Percentiles rank a stretch among this genome's conserved stretches.
These are phyloP conservation scores for Hololepta plana DNA, from an alignment of 2,888 invertebrate genomes.

Conservation along the genomic window DNA sequence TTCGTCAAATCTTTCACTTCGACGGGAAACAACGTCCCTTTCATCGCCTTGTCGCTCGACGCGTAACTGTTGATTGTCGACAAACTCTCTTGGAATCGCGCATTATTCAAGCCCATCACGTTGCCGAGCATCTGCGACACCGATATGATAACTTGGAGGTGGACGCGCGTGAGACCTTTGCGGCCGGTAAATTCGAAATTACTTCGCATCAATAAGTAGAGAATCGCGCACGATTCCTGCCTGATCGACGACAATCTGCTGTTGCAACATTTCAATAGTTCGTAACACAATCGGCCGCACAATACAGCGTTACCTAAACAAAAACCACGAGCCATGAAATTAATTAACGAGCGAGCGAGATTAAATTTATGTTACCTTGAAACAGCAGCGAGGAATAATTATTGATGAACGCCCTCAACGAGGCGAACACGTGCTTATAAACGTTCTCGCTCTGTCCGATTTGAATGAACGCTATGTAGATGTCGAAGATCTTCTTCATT, in stretches of 20 bases:
- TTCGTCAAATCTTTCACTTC: slow-evolving; percentile 90
- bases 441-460: slow-evolving; percentile 81
- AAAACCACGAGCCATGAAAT: no score
- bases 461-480: slow-evolving; percentile 74
- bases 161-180: slow-evolving; percentile 73
- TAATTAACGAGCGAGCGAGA: not conserved
- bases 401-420: slow-evolving; percentile 79
- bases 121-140: slow-evolving; percentile 87
- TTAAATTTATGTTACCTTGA: slow-evolving; percentile 41
- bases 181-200: slow-evolving; percentile 81
- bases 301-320: slow-evolving; percentile 54
- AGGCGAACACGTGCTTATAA: slow-evolving; percentile 82
- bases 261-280: slow-evolving; percentile 68
- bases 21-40: slow-evolving; percentile 71
- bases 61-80: slow-evolving; percentile 88
- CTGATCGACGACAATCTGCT: slow-evolving; percentile 69
- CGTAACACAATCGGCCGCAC: slow-evolving; percentile 66
- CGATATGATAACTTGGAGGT: slow-evolving; percentile 87
- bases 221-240: slow-evolving; percentile 79
- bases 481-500: slow-evolving; percentile 65
- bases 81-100: slow-evolving; percentile 86
- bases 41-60: slow-evolving; percentile 84
- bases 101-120: slow-evolving; percentile 77
- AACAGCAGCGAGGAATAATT: slow-evolving; percentile 71
- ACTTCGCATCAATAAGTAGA: slow-evolving; percentile 84